Evolutionary conservation across 2,113 vertebrate species (phyloP), one percentile per base, ranked within the genome.

Genomic region (Donacobius atricapilla): DNA sequence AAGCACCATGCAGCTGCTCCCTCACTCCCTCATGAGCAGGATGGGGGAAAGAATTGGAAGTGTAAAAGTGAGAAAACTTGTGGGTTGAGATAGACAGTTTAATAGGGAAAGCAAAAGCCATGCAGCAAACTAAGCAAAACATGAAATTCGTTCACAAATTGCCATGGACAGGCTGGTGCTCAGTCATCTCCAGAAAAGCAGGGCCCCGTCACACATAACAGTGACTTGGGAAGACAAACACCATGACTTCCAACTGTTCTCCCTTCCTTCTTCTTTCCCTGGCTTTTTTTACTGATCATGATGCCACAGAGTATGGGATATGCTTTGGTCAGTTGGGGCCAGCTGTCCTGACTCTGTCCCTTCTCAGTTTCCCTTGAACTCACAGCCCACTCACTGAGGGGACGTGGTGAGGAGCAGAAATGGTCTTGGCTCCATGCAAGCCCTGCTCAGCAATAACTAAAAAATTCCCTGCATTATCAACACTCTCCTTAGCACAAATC

Each of bases 151-250:
- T 76, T 75, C 45, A 75, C 47, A 21, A 45, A 33, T 60, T 61
- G n/a, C 40, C 21, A 31, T 9, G 18, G 45, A 12, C 47, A 54
- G 70, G 7, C 13, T 3, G 4, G 30, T 54, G 47, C 47, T 25
- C 53, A 76, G 47, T 17, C 47, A 54, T 23, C 25, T 63, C 25
- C 70, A 53, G 53, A 58, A 40, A 53, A 60, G n/a, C 45, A 47
- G 54, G n/a, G 10, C 12, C 21, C n/a, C 0, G 0, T 54, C 21
- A 48, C 40, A 47, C 0, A 0, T 19, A 54, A 23, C n/a, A 47
- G 20, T 53, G 24, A 15, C n/a, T 54, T 54, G 30, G 13, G 40
- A 61, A 76, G 35, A 54, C 54, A 69, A 69, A 54, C 30, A 17
- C 13, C 31, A 11, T 47, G 21, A 48, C 17, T 76, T 45, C 0